Conservation (phyloP, 2,888 invertebrate species). For the Drosophila subsilvestris region DNA sequence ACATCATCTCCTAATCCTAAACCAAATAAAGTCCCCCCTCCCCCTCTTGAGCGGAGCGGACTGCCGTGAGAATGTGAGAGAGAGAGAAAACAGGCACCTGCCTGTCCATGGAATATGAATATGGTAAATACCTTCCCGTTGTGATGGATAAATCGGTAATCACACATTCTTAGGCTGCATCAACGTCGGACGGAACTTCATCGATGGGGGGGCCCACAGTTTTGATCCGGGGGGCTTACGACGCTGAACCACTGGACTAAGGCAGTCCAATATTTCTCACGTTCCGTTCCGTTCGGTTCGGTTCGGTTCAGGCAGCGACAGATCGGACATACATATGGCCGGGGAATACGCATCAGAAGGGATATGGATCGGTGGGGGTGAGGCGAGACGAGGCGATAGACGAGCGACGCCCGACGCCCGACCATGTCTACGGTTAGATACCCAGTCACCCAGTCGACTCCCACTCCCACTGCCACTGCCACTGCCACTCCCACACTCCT, state of each 20-base stretch:
- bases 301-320: slow-evolving; percentile 39
- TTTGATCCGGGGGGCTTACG: slow-evolving; percentile 75
- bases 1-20: slow-evolving; percentile 64
- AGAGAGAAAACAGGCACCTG: slow-evolving; percentile 54
- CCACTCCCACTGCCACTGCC: slow-evolving; percentile 43
- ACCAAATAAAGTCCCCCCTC: slow-evolving; percentile 32
- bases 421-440: slow-evolving; percentile 32
- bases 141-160: slow-evolving; percentile 62
- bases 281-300: slow-evolving; percentile 43
- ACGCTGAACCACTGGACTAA: slow-evolving; percentile 77
- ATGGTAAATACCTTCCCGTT: slow-evolving; percentile 43
- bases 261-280: slow-evolving; percentile 75
- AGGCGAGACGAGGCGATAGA: neutral
- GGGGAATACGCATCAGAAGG: slow-evolving; percentile 9
- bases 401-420: neutral
- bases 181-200: slow-evolving; percentile 58
- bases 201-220: slow-evolving; percentile 55
- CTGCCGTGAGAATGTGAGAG: slow-evolving; percentile 41
- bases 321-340: slow-evolving; percentile 58
- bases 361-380: slow-evolving; percentile 16
- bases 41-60: neutral
- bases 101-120: slow-evolving; percentile 30
- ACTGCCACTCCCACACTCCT: slow-evolving; percentile 39
- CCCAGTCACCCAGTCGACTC: slow-evolving; percentile 42
- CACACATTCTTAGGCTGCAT: slow-evolving; percentile 54